phyloP scores from a whole-genome alignment of 1,140 invertebrate species.

The Apolygus lucorum region DNA sequence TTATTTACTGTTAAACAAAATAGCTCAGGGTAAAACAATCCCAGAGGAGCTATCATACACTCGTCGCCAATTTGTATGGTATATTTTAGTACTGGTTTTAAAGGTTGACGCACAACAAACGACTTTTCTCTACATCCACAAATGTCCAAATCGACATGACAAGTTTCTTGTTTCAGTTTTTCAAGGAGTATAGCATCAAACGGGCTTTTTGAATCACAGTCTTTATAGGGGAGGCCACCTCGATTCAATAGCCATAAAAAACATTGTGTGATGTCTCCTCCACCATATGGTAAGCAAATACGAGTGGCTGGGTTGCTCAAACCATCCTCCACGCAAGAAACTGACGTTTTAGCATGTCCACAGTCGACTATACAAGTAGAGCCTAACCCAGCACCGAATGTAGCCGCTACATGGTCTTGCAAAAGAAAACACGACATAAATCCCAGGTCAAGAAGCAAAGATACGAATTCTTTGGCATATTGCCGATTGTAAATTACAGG shows the following conservation, averaged over 20 bases:
- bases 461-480: constrained; percentile 77
- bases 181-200: constrained; percentile 66
- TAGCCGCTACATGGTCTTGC: constrained; percentile 86
- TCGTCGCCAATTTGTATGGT: constrained; percentile 78
- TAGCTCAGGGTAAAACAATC: constrained; percentile 81
- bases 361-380: constrained; percentile 92
- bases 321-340: constrained; percentile 93
- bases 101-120: constrained; percentile 65
- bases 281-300: constrained; percentile 39
- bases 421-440: constrained; percentile 85
- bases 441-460: constrained; percentile 71
- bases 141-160: constrained; percentile 81
- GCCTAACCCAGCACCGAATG: constrained; percentile 84
- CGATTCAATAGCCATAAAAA: constrained; percentile 73
- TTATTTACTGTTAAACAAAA: constrained; percentile 73
- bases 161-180: constrained; percentile 80
- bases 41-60: constrained; percentile 79
- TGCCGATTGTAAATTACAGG: constrained; percentile 84
- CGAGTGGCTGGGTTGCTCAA: constrained; percentile 83
- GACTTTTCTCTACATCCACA: constrained; percentile 73
- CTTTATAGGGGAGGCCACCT: constrained; percentile 79
- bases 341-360: constrained; percentile 89
- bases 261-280: constrained; percentile 35
- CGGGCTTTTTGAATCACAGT: constrained; percentile 59
- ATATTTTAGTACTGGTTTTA: constrained; percentile 60